Conservation (phyloP, 2,797 vertebrate species). For the Myotis myotis region DNA sequence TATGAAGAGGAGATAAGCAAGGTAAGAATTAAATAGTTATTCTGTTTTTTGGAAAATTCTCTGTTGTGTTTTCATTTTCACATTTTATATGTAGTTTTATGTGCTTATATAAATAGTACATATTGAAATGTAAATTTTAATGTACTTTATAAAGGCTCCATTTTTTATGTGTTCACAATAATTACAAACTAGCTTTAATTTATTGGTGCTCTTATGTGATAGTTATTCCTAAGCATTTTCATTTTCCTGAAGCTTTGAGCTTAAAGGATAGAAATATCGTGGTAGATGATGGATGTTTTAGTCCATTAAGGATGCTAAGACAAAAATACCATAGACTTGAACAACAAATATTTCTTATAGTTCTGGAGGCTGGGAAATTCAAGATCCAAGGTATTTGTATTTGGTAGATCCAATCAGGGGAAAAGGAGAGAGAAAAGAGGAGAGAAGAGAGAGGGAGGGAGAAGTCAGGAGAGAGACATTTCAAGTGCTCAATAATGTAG, state of each 20-base stretch:
- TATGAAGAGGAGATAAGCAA: slow-evolving; percentile 88
- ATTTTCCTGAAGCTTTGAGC: neutral
- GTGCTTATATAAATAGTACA: neutral
- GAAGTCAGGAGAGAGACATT: neutral
- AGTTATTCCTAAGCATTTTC: slow-evolving; percentile 7
- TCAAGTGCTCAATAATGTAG: neutral
- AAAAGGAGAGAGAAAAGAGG: neutral
- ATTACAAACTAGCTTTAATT: slow-evolving; percentile 27
- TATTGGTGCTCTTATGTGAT: neutral
- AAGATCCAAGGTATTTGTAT: neutral
- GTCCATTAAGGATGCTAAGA: neutral
- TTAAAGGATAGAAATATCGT: neutral
- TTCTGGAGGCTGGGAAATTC: neutral
- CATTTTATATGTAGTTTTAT: slow-evolving; percentile 39
- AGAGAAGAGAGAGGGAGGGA: neutral
- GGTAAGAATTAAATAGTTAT: slow-evolving; percentile 72
- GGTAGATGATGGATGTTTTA: neutral
- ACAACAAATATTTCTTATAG: neutral
- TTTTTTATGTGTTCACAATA: slow-evolving; percentile 4
- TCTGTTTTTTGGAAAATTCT: neutral
- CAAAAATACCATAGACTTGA: neutral
- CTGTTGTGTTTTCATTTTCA: neutral
- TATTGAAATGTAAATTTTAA: slow-evolving; percentile 5
- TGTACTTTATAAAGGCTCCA: neutral
- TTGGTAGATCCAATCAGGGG: neutral